A percentile compares a stretch with the other conserved stretches of the same genome.
phyloP scores from a whole-genome alignment of 2,888 invertebrate species.

The Aspidiotus destructor region DNA sequence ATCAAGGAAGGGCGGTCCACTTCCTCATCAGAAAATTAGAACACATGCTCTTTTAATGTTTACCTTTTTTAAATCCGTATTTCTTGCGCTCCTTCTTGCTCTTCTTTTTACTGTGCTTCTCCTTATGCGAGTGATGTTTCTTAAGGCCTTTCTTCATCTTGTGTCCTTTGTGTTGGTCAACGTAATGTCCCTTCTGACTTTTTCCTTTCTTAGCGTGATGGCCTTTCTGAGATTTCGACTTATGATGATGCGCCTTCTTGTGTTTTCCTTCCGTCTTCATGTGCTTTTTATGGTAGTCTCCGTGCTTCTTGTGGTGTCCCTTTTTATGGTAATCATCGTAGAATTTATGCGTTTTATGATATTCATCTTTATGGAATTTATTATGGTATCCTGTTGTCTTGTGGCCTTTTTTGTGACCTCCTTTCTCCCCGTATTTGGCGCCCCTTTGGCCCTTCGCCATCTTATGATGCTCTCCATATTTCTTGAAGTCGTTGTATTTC shows the following conservation, averaged over 20 bases:
- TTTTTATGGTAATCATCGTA: slow-evolving; percentile 79
- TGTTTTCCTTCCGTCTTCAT: slow-evolving; percentile 68
- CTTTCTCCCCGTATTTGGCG: slow-evolving; percentile 61
- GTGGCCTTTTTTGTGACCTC: slow-evolving; percentile 66
- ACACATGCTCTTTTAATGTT: not conserved
- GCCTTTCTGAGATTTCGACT: slow-evolving; percentile 67
- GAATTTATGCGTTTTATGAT: slow-evolving; percentile 69
- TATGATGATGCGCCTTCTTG: slow-evolving; percentile 70
- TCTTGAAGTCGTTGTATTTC: slow-evolving; percentile 54
- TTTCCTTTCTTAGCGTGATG: slow-evolving; percentile 73
- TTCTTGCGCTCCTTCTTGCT: slow-evolving; percentile 65
- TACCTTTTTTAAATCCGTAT: slow-evolving; percentile 50
- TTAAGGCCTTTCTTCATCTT: slow-evolving; percentile 70
- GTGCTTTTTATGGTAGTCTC: slow-evolving; percentile 67
- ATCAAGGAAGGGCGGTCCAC: no score
- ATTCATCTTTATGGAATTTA: slow-evolving; percentile 72
- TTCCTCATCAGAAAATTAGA: no score
- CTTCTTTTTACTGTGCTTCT: slow-evolving; percentile 67
- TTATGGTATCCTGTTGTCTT: slow-evolving; percentile 70
- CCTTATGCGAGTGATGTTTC: slow-evolving; percentile 63
- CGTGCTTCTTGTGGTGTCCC: slow-evolving; percentile 64
- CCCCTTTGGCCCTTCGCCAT: slow-evolving; percentile 58
- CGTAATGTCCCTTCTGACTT: slow-evolving; percentile 71
- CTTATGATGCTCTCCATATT: slow-evolving; percentile 57
- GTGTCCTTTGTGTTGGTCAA: slow-evolving; percentile 71